Evolutionary conservation across 1,140 invertebrate genomes (phyloP).

Genomic region (Episyrphus balteatus): DNA sequence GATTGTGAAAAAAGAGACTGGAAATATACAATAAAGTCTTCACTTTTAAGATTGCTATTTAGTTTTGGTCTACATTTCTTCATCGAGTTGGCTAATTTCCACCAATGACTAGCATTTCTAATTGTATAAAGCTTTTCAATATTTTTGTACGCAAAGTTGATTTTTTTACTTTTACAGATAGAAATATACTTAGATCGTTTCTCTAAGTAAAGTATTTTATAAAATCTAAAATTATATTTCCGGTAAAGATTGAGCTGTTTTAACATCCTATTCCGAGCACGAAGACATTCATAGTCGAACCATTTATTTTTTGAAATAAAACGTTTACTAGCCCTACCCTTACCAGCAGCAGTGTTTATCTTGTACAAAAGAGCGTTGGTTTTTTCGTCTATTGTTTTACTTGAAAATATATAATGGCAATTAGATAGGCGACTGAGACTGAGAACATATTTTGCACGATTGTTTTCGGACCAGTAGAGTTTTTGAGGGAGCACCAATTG

Average conservation of each 20-base stretch:
- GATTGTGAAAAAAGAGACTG: background rate
- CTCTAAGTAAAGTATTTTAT: background rate
- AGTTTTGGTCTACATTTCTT: background rate
- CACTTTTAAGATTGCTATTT: background rate
- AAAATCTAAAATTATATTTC: background rate
- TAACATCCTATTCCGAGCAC: background rate
- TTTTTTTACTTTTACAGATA: background rate
- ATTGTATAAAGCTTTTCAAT: background rate
- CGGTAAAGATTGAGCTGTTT: background rate
- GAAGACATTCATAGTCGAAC: background rate
- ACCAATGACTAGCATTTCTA: background rate
- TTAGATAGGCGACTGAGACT: background rate
- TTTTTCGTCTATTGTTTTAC: background rate
- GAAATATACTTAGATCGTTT: background rate
- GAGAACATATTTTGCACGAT: background rate
- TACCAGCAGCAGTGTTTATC: background rate
- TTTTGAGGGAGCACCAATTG: background rate
- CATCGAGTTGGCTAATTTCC: background rate
- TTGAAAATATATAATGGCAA: background rate
- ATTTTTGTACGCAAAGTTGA: background rate
- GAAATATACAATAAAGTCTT: background rate
- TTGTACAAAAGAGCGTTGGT: background rate
- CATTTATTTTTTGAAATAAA: background rate
- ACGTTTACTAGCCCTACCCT: background rate
- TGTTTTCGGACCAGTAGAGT: background rate